phyloP scores from a whole-genome alignment of 2,797 vertebrate genomes.

The Dallia pectoralis region DNA sequence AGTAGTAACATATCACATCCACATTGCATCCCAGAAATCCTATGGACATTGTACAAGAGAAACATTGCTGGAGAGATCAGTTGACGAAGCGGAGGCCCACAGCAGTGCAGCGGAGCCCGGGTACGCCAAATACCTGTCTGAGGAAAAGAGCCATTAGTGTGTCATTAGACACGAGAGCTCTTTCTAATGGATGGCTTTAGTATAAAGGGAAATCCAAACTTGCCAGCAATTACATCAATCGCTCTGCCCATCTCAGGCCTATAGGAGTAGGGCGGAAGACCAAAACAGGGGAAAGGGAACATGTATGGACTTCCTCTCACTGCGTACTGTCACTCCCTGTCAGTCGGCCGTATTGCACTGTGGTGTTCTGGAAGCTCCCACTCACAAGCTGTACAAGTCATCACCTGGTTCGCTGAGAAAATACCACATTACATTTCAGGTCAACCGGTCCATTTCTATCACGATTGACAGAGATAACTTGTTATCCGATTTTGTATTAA shows the following conservation, averaged over 20 bases:
- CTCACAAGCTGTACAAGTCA: neutral
- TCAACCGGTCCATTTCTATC: neutral
- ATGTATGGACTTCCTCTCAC: slow-evolving; percentile 41
- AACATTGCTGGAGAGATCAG: slow-evolving; percentile 38
- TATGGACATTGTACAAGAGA: slow-evolving; percentile 37
- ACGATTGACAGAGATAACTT: neutral
- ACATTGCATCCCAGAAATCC: slow-evolving; percentile 24
- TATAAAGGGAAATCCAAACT: slow-evolving; percentile 55
- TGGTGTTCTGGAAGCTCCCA: slow-evolving; percentile 25
- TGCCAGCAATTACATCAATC: slow-evolving; percentile 61
- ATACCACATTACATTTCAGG: neutral
- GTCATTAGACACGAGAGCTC: slow-evolving; percentile 49
- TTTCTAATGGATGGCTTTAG: slow-evolving; percentile 51
- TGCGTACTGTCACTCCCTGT: slow-evolving; percentile 36
- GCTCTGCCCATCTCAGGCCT: slow-evolving; percentile 41
- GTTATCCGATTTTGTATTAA: slow-evolving; percentile 27
- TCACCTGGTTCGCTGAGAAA: slow-evolving; percentile 1
- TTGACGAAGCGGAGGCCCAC: slow-evolving; percentile 18
- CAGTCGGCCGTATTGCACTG: slow-evolving; percentile 36
- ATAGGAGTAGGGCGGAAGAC: slow-evolving; percentile 17
- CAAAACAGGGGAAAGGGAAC: slow-evolving; percentile 12
- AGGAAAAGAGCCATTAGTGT: slow-evolving; percentile 54
- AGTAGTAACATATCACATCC: neutral
- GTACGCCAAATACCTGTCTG: slow-evolving; percentile 53
- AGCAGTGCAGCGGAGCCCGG: slow-evolving; percentile 17